Percentiles rank a stretch among this genome's conserved stretches.
Evolutionary conservation across 2,113 vertebrate species (phyloP).

Genomic region (Proteles cristata): DNA sequence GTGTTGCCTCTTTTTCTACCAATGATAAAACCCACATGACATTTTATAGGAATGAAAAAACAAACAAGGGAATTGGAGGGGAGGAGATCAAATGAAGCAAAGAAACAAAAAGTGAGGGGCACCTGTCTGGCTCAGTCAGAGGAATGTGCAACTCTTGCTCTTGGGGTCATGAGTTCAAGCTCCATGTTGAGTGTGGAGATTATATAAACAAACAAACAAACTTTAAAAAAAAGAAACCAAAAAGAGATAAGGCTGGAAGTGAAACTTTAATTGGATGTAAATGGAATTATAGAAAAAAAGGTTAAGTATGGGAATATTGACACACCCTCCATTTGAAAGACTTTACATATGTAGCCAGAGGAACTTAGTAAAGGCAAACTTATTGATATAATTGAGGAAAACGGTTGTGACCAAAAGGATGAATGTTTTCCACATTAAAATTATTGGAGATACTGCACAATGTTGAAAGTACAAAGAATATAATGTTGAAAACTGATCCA

Average conservation of each 20-base stretch:
- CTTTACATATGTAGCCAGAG: background rate
- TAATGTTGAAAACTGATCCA: background rate
- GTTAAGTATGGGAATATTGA: background rate
- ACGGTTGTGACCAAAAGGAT: background rate
- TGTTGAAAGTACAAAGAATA: slow-evolving; percentile 35
- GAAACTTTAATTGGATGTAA: slow-evolving; percentile 33
- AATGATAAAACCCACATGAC: background rate
- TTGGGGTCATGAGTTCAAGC: background rate
- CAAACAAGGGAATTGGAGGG: background rate
- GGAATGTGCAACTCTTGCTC: background rate
- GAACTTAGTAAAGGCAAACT: background rate
- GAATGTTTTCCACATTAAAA: background rate
- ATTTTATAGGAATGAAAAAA: slow-evolving; percentile 39
- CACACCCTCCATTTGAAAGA: background rate
- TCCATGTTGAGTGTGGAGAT: background rate
- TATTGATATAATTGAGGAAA: background rate
- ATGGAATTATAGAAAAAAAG: background rate
- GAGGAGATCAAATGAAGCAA: slow-evolving; percentile 7
- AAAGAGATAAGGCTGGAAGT: background rate
- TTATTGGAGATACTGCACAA: background rate
- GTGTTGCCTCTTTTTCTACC: slow-evolving; percentile 2
- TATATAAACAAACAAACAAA: background rate
- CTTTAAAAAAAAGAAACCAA: background rate
- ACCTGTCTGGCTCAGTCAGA: background rate
- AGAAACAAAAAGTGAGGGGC: slow-evolving; percentile 14